phyloP scores from a whole-genome alignment of 2,888 invertebrate genomes.

The Parnassius mnemosyne region DNA sequence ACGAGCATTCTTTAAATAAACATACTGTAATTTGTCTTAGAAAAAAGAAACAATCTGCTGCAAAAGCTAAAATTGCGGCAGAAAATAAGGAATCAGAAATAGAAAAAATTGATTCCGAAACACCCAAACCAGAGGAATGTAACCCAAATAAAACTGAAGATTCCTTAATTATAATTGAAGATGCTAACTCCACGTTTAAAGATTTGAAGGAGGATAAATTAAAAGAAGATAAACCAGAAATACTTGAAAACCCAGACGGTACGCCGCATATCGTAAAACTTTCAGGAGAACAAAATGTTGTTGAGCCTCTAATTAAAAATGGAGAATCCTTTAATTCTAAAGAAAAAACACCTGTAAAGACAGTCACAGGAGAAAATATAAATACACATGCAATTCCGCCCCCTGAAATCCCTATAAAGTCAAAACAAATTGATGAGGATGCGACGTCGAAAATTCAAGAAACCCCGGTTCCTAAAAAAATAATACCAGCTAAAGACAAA shows the following conservation, averaged over 20 bases:
- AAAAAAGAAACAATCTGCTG: slow-evolving; percentile 63
- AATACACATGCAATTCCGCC: slow-evolving; percentile 29
- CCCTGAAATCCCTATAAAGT: slow-evolving; percentile 37
- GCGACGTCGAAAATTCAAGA: slow-evolving; percentile 34
- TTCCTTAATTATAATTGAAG: slow-evolving; percentile 25
- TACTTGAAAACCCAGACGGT: not conserved
- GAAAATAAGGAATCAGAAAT: slow-evolving; percentile 36
- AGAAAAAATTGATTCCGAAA: slow-evolving; percentile 28
- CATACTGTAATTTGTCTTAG: slow-evolving; percentile 65
- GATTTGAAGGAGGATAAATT: slow-evolving; percentile 28
- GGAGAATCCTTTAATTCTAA: not conserved
- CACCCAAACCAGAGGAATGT: slow-evolving; percentile 29
- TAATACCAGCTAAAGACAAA: slow-evolving; percentile 52
- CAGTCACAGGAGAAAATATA: slow-evolving; percentile 26
- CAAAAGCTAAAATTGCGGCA: slow-evolving; percentile 43
- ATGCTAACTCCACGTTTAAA: slow-evolving; percentile 21
- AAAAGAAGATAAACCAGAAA: slow-evolving; percentile 27
- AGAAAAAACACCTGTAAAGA: slow-evolving; percentile 7
- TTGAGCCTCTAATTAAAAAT: slow-evolving; percentile 8
- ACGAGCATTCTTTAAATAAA: slow-evolving; percentile 73
- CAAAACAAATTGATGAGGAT: slow-evolving; percentile 40
- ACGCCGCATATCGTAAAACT: not conserved
- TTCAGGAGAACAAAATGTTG: not conserved
- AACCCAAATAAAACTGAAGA: slow-evolving; percentile 15
- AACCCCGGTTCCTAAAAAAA: slow-evolving; percentile 36